Percentiles rank a stretch among this genome's conserved stretches.
Evolutionary conservation across 2,888 invertebrate species (phyloP).

Genomic region (Aleiodes alternator): DNA sequence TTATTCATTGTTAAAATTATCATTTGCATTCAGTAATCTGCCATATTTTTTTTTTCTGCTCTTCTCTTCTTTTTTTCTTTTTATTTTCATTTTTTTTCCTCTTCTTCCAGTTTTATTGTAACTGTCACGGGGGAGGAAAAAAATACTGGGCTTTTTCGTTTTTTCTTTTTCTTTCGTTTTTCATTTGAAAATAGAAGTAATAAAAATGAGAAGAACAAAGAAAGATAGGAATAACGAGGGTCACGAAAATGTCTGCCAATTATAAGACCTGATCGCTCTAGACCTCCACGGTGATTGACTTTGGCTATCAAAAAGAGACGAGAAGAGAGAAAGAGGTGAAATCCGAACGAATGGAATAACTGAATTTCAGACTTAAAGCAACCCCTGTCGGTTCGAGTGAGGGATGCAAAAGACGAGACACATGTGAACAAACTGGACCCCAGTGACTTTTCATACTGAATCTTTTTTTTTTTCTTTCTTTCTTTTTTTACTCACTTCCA

Average conservation of each 20-base stretch:
- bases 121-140: no score
- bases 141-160: neutral
- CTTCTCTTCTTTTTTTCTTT: no score
- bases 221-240: conserved; percentile 29
- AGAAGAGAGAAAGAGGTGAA: conserved; percentile 15
- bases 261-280: conserved; percentile 46
- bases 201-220: conserved; percentile 5
- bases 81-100: no score
- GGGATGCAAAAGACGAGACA: conserved; percentile 23
- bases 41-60: no score
- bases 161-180: neutral
- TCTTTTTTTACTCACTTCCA: neutral
- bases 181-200: neutral
- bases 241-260: conserved; percentile 31
- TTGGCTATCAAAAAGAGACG: conserved; percentile 50
- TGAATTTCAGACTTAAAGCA: conserved; percentile 31
- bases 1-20: no score
- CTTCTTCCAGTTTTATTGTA: no score
- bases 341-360: conserved; percentile 21
- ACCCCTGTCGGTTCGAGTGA: conserved; percentile 20
- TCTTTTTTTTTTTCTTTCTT: conserved; percentile 5
- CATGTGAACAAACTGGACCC: conserved; percentile 2
- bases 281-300: conserved; percentile 60
- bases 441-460: conserved; percentile 13
- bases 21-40: no score